Conservation (phyloP, 2,113 vertebrate genomes). For the Hippotragus niger region DNA sequence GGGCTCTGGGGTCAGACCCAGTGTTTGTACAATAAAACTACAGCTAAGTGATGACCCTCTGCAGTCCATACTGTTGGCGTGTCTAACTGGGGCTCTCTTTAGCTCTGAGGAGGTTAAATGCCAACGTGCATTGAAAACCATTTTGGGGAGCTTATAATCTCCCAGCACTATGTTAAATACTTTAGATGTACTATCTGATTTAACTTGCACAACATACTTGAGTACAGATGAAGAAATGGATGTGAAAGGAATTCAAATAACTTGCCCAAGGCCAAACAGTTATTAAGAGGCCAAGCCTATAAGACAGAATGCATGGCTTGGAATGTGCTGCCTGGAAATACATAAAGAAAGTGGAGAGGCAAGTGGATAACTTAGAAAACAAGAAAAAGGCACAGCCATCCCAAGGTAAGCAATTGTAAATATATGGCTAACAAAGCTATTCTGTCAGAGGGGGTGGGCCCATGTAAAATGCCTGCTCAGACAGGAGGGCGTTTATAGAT, state of each 20-base stretch:
- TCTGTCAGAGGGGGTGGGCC: neutral
- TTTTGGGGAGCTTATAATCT: neutral
- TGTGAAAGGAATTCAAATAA: neutral
- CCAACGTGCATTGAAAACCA: neutral
- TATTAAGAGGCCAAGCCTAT: neutral
- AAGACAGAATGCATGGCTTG: neutral
- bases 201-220: neutral
- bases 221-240: neutral
- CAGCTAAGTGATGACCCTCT: neutral
- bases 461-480: neutral
- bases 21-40: neutral
- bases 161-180: neutral
- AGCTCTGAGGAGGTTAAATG: neutral
- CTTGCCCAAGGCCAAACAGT: neutral
- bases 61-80: rapidly evolving
- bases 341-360: neutral
- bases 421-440: neutral
- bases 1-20: neutral
- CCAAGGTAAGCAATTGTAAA: too few relatives aligned
- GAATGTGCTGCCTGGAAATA: neutral
- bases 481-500: neutral
- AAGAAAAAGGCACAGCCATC: neutral
- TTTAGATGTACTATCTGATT: neutral
- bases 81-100: neutral
- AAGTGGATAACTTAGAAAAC: neutral